Base-by-base conservation (phyloP, 37 sponge, comb jelly and placozoan genomes). In the Cliona cf. orientalis region DNA sequence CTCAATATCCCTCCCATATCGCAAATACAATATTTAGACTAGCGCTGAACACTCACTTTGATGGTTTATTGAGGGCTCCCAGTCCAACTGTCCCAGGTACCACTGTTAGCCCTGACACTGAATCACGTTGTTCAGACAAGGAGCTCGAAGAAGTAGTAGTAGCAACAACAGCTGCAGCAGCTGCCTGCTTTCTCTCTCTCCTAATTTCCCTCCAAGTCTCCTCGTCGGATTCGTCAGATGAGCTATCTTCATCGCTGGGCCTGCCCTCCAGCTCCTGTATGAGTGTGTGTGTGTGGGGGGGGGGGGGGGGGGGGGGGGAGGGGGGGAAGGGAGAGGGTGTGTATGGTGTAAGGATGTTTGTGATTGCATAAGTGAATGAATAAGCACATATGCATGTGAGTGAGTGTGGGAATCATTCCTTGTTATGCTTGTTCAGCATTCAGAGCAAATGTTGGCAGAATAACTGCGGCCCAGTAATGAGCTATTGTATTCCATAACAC, bases 171-270 rank as follows among this genome's bases (percentile, higher is more conserved):
- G 49, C 53, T 67, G 3, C 12, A 3, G 6, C 34, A 35, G 43
- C 46, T 45, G 45, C 46, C 72, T 69, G 44, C 46, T 12, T 49
- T 37, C 73, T 58, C 2, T 43, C 72, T 41, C 67, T 64, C 37
- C 45, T 53, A 26, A 37, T 66, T 39, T 63, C 74, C 65, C 39
- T 60, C 83, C 83, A 63, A 14, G 25, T 25, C 43, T 72, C 74
- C 33, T 28, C 73, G 23, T 75, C 71, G 46, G 70, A 69, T 36
- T 81, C 91, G 56, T 86, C 90, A 3, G 76, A 86, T 44, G 82
- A 80, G 34, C 39, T 46, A 46, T 60, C 69, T 35, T 58, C 69
- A 46, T 81, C 74, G 75, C 72, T 79, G 21, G 75, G 66, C 4
- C 35, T 35, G 21, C 85, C 77, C 29, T 88, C 89, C 7, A 43